Base-by-base conservation (phyloP, 2,888 invertebrate species). In the Agonopterix heracliana region DNA sequence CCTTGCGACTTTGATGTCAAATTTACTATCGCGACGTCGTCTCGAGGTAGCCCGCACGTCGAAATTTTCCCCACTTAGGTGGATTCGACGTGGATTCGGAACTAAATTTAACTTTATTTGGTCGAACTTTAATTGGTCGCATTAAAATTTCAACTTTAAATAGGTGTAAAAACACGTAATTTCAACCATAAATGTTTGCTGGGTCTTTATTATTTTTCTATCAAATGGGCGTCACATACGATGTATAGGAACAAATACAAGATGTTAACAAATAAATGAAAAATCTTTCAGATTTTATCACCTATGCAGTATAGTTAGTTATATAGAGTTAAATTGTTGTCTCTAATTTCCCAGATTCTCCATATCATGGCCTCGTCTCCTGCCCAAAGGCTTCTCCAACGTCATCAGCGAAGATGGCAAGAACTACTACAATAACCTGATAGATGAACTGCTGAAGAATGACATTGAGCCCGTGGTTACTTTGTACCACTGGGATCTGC, bases 321-420 rank as follows among this genome's bases (percentile, higher is more conserved):
- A n/a, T n/a, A n/a, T n/a, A n/a, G n/a, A n/a, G n/a, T n/a, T n/a
- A n/a, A n/a, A n/a, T n/a, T 2, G 38, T 38, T 38, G 38, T n/a
- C 38, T 38, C 9, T 10, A 38, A 9, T 43, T n/a, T 9, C 11
- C 9, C 56, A 85, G 91, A 26, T 92, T 91, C 68, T 92, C 91
- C 0, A 71, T 92, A 49, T 89, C 92, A 0, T 94, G 94, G 94
- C 61, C 91, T 0, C 78, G 94, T 35, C 3, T 93, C 0, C 61
- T 81, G 0, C 81, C 81, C 0, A 59, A 52, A 3, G 81, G 67
- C 0, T 66, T 65, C 50, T 63, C 83, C 26, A 86, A 79, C 59
- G 13, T 60, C 11, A 60, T 90, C 46, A 91, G 89, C 59, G 68
- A 78, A 50, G 80, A 76, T 0, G 92, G 91, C 10, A 68, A 80